A percentile compares a stretch with the other conserved stretches of the same genome.
phyloP scores from a whole-genome alignment of 2,888 invertebrate genomes.

The Tachina grossa region DNA sequence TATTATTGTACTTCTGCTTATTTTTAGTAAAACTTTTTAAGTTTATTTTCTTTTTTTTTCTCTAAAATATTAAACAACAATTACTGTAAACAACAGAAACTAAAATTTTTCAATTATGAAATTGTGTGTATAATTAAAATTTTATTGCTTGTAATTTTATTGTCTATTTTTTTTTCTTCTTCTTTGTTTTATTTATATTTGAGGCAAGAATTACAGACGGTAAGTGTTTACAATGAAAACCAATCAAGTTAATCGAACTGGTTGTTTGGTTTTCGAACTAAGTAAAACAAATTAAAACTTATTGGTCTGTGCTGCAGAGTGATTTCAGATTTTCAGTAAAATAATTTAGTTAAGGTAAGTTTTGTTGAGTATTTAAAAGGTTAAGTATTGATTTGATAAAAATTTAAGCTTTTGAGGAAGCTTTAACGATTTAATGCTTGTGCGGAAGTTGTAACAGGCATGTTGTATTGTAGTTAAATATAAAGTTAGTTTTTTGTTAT shows the following conservation, averaged over 20 bases:
- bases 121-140: conserved; percentile 51
- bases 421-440: neutral
- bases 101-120: conserved; percentile 48
- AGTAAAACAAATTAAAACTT: neutral
- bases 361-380: neutral
- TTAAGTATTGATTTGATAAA: neutral
- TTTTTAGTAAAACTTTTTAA: conserved; percentile 57
- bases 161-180: conserved; percentile 26
- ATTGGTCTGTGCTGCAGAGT: neutral
- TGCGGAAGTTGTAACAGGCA: neutral
- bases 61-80: conserved; percentile 2
- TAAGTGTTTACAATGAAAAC: conserved; percentile 29
- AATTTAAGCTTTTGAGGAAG: neutral
- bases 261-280: neutral
- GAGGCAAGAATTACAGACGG: neutral
- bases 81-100: conserved; percentile 27
- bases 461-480: no score
- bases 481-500: no score
- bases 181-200: neutral
- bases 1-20: conserved; percentile 42
- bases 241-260: conserved; percentile 8
- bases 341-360: neutral
- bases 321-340: neutral
- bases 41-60: conserved; percentile 15
- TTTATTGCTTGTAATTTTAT: conserved; percentile 47